Conservation (phyloP, 2,888 invertebrate genomes). For the Drosophila bunnanda region DNA sequence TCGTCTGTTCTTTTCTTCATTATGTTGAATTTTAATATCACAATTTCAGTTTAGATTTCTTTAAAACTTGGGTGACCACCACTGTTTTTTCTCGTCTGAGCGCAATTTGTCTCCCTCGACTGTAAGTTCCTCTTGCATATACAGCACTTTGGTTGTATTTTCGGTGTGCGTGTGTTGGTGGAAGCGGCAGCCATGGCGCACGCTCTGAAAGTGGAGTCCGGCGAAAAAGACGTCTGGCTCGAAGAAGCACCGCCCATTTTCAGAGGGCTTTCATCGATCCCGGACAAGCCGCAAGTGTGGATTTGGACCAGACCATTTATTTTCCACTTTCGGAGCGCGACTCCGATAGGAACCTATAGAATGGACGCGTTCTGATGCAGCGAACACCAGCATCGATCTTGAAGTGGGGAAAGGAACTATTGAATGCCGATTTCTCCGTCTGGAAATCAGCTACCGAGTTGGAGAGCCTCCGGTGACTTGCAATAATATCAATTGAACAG, state of each 20-base stretch:
- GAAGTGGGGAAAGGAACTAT: slow-evolving; percentile 12
- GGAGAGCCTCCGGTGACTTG: slow-evolving; percentile 71
- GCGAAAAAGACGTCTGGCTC: slow-evolving; percentile 52
- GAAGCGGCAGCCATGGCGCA: slow-evolving; percentile 64
- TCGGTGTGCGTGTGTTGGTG: slow-evolving; percentile 26
- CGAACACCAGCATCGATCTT: slow-evolving; percentile 49
- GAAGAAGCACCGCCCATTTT: slow-evolving; percentile 75
- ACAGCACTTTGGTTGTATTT: slow-evolving; percentile 8
- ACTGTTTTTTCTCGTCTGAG: neutral
- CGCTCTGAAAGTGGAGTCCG: slow-evolving; percentile 52
- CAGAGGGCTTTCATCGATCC: slow-evolving; percentile 73
- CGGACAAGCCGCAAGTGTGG: slow-evolving; percentile 43
- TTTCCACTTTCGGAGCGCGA: slow-evolving; percentile 40
- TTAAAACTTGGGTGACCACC: neutral
- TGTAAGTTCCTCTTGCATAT: slow-evolving; percentile 48
- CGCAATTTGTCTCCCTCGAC: slow-evolving; percentile 1
- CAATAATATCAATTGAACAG: slow-evolving; percentile 70
- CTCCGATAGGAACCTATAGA: slow-evolving; percentile 10
- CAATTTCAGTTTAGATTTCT: neutral
- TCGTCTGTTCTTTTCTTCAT: too few species aligned
- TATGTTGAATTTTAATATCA: neutral
- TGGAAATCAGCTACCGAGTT: slow-evolving; percentile 60
- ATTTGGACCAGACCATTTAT: slow-evolving; percentile 65
- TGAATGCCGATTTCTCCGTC: slow-evolving; percentile 47
- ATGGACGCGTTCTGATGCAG: slow-evolving; percentile 31